Conservation (phyloP, 1,140 invertebrate species). For the Euglossa dilemma region DNA sequence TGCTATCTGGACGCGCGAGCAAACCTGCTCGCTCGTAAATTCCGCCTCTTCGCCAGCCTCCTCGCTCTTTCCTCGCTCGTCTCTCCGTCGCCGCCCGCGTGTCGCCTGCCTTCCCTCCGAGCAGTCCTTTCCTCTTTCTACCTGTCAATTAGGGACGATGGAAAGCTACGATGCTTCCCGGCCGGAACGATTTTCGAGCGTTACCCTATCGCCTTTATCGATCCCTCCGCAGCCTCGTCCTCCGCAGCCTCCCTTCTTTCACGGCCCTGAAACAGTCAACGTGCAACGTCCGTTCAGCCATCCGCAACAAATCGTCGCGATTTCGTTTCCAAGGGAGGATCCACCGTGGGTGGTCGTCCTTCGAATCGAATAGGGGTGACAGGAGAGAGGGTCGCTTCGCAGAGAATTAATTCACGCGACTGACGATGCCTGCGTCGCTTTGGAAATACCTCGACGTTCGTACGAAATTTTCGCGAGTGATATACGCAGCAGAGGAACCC, state of each 20-base stretch:
- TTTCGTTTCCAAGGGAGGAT: not conserved
- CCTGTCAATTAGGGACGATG: constrained; percentile 77
- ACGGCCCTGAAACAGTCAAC: constrained; percentile 54
- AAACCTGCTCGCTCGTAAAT: constrained; percentile 72
- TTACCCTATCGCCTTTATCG: constrained; percentile 52
- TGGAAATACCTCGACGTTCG: too few relatives aligned
- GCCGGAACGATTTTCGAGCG: constrained; percentile 65
- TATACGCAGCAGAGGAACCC: too few relatives aligned
- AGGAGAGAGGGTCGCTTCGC: too few relatives aligned
- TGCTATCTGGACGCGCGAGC: constrained; percentile 46
- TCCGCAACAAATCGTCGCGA: not conserved
- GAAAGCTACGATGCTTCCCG: constrained; percentile 65
- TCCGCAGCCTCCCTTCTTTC: constrained; percentile 6
- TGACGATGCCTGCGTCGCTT: too few relatives aligned
- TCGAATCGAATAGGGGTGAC: too few relatives aligned
- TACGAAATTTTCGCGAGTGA: too few relatives aligned
- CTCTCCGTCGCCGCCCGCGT: constrained; percentile 38
- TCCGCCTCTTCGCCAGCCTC: constrained; percentile 43
- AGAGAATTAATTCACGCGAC: too few relatives aligned
- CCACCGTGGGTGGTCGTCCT: not conserved
- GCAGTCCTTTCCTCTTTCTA: constrained; percentile 5
- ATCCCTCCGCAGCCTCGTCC: constrained; percentile 20
- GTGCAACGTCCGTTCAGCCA: constrained; percentile 20
- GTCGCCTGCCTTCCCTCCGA: not conserved
- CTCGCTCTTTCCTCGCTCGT: constrained; percentile 5